A percentile compares a stretch with the other conserved stretches of the same genome.
phyloP scores from a whole-genome alignment of 2,113 vertebrate genomes.

The Syrrhaptes paradoxus region DNA sequence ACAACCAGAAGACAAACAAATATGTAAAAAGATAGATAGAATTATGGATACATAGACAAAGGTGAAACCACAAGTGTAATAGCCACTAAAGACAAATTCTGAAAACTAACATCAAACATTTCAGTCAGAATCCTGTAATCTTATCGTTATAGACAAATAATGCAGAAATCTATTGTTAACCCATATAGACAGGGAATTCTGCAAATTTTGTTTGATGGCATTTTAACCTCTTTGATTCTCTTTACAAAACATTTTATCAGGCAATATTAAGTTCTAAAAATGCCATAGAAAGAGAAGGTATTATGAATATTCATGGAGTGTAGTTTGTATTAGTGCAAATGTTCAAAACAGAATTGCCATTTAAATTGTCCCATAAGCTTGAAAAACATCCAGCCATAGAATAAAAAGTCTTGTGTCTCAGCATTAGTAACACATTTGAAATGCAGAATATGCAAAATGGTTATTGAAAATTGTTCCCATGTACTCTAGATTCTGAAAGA shows the following conservation, averaged over 20 bases:
- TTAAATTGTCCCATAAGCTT: neutral
- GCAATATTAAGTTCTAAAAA: neutral
- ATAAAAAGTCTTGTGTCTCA: constrained; percentile 16
- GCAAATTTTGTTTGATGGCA: neutral
- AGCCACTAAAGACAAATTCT: neutral
- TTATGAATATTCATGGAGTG: neutral
- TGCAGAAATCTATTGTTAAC: neutral
- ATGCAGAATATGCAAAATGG: constrained; percentile 11
- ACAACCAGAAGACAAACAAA: neutral
- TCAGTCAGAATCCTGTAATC: neutral
- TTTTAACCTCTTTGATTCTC: neutral
- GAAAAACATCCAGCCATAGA: constrained; percentile 28
- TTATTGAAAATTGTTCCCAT: constrained; percentile 6
- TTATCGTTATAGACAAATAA: neutral
- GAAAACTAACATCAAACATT: neutral
- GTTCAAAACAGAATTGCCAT: neutral
- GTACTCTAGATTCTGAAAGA: neutral
- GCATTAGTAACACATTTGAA: neutral
- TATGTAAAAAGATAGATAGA: neutral
- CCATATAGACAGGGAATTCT: neutral
- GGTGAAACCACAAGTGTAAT: neutral
- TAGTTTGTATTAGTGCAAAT: neutral
- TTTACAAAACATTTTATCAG: constrained; percentile 4
- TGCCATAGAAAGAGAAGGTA: neutral
- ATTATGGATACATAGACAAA: neutral